Conservation (phyloP, 2,888 invertebrate species). For the Trachelus iudaicus region DNA sequence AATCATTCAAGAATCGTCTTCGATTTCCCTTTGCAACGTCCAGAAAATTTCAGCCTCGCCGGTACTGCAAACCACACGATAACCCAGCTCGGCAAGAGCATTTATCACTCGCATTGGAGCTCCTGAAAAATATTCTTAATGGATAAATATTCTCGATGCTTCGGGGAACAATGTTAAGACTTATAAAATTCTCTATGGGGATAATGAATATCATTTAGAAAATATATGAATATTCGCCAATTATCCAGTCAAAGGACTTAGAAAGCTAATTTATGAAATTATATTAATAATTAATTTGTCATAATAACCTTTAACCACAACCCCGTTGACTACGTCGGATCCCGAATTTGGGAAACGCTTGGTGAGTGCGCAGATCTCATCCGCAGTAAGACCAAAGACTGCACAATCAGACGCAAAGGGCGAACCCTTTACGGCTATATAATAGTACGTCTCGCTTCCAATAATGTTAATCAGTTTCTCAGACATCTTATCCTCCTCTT, state of each 20-base stretch:
- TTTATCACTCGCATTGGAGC: constrained; percentile 79
- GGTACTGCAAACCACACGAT: constrained; percentile 80
- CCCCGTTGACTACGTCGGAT: constrained; percentile 77
- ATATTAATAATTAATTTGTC: neutral
- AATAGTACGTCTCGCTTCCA: constrained; percentile 72
- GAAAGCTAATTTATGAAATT: neutral
- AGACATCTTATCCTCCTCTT: constrained; percentile 34
- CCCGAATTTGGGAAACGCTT: constrained; percentile 77
- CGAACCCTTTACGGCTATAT: constrained; percentile 84
- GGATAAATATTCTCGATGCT: neutral
- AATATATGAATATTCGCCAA: no score
- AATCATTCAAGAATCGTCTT: constrained; percentile 38
- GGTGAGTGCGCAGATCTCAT: constrained; percentile 77
- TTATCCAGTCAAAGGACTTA: neutral
- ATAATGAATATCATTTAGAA: no score
- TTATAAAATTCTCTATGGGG: no score
- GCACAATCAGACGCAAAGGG: constrained; percentile 79
- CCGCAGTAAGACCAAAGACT: constrained; percentile 79
- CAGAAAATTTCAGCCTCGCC: constrained; percentile 86
- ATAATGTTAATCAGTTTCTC: constrained; percentile 53
- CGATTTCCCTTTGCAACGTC: constrained; percentile 85
- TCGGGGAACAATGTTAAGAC: neutral
- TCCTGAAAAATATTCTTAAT: constrained; percentile 56
- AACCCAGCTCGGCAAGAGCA: constrained; percentile 80
- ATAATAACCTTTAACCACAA: constrained; percentile 72